These are phyloP conservation scores for Ormyrus labotus DNA, from an alignment of 2,888 invertebrate species.

Conservation along the genomic window DNA sequence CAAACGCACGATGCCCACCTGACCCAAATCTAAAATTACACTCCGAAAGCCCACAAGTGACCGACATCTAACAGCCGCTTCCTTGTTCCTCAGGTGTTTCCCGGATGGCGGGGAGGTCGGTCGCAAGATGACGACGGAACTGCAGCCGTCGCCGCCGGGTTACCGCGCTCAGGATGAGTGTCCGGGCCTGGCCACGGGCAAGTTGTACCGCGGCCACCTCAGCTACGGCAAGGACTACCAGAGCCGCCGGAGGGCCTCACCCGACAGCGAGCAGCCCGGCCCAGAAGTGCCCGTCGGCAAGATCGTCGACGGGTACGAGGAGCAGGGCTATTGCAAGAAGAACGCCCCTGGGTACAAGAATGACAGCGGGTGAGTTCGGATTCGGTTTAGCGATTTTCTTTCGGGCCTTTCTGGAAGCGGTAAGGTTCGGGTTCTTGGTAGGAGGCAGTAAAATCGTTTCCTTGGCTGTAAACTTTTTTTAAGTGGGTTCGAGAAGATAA, in stretches of 20 bases:
- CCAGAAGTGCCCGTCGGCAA: constrained; percentile 54
- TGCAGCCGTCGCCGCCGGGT: constrained; percentile 74
- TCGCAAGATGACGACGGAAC: constrained; percentile 75
- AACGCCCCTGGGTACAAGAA: constrained; percentile 74
- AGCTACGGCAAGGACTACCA: constrained; percentile 8
- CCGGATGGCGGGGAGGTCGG: constrained; percentile 75
- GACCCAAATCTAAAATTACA: constrained; percentile 37
- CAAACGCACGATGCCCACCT: background rate
- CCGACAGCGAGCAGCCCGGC: constrained; percentile 48
- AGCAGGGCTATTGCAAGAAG: constrained; percentile 69
- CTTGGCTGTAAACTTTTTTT: no score
- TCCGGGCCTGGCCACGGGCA: constrained; percentile 65
- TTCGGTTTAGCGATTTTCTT: constrained; percentile 51
- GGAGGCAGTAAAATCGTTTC: no score
- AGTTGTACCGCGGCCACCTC: constrained; percentile 34
- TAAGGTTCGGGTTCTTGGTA: background rate
- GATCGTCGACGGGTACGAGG: constrained; percentile 62
- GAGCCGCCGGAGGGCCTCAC: constrained; percentile 53
- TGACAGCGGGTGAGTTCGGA: constrained; percentile 71
- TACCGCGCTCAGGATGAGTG: constrained; percentile 73
- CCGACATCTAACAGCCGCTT: background rate
- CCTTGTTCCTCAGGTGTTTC: constrained; percentile 68
- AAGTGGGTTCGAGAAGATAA: no score
- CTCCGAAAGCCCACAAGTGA: no score
- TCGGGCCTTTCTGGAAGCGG: background rate